These are phyloP conservation scores for Osedax fenrisi DNA, from an alignment of 2,888 invertebrate genomes.

Conservation along the genomic window DNA sequence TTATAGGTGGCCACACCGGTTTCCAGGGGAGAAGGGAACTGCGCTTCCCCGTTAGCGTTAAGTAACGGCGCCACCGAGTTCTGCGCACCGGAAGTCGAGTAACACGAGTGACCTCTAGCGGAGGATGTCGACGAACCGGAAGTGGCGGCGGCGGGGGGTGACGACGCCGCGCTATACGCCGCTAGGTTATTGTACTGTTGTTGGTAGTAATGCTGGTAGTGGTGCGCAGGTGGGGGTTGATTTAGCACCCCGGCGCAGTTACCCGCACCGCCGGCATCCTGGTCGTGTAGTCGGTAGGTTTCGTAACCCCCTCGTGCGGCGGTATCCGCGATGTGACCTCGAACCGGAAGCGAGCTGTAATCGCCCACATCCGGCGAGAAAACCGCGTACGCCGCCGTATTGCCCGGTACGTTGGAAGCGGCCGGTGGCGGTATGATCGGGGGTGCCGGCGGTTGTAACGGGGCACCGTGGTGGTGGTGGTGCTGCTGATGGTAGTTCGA, in stretches of 20 bases:
- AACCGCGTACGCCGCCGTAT: not conserved
- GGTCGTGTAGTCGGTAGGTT: not conserved
- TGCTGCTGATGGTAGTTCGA: constrained; percentile 40
- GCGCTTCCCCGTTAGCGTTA: no score
- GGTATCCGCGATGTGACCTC: not conserved
- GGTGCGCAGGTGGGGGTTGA: not conserved
- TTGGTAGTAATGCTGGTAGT: constrained; percentile 41
- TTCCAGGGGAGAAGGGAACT: no score
- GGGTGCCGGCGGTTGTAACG: constrained; percentile 14
- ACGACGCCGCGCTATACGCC: no score
- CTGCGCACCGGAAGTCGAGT: constrained; percentile 24
- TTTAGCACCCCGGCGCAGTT: not conserved
- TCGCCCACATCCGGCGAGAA: not conserved
- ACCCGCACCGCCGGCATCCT: not conserved
- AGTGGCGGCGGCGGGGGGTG: constrained; percentile 52
- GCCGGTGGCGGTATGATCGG: no score
- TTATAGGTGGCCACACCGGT: constrained; percentile 89
- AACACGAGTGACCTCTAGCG: constrained; percentile 1
- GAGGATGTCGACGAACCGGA: constrained; percentile 48
- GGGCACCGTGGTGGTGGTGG: constrained; percentile 11
- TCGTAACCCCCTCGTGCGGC: constrained; percentile 21
- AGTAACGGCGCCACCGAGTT: constrained; percentile 29
- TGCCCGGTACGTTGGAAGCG: not conserved
- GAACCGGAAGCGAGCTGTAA: no score
- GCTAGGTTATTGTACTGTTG: no score